These are phyloP conservation scores for Acropternis orthonyx DNA, from an alignment of 2,797 vertebrate genomes.

Conservation along the genomic window DNA sequence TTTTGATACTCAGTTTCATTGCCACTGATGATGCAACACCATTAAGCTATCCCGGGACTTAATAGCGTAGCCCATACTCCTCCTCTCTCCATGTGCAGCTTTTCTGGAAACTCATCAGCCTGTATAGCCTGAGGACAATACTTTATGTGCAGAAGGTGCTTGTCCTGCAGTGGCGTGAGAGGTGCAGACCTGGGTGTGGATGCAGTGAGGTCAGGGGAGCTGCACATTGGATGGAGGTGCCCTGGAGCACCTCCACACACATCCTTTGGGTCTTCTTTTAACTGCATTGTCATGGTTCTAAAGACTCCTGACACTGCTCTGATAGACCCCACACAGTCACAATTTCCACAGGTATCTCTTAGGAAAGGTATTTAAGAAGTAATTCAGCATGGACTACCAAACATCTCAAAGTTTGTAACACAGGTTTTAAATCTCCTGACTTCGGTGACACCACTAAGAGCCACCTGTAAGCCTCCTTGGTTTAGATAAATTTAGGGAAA, in stretches of 20 bases:
- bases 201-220: background rate
- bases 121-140: background rate
- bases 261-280: background rate
- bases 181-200: background rate
- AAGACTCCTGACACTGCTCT: background rate
- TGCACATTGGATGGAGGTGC: fast-evolving
- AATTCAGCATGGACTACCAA: background rate
- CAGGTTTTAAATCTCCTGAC: background rate
- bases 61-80: background rate
- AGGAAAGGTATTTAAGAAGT: background rate
- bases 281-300: fast-evolving
- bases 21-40: background rate
- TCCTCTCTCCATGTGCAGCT: background rate
- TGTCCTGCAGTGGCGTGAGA: fast-evolving
- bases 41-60: background rate
- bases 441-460: background rate
- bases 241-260: fast-evolving
- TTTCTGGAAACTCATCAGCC: background rate
- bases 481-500: conserved; percentile 31
- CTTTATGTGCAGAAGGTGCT: fast-evolving
- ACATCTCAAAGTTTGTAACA: background rate
- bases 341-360: background rate
- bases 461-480: conserved; percentile 8
- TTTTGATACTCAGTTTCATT: background rate
- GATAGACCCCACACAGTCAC: background rate